These are phyloP conservation scores for Platycnemis pennipes DNA, from an alignment of 2,888 invertebrate genomes.

Conservation along the genomic window DNA sequence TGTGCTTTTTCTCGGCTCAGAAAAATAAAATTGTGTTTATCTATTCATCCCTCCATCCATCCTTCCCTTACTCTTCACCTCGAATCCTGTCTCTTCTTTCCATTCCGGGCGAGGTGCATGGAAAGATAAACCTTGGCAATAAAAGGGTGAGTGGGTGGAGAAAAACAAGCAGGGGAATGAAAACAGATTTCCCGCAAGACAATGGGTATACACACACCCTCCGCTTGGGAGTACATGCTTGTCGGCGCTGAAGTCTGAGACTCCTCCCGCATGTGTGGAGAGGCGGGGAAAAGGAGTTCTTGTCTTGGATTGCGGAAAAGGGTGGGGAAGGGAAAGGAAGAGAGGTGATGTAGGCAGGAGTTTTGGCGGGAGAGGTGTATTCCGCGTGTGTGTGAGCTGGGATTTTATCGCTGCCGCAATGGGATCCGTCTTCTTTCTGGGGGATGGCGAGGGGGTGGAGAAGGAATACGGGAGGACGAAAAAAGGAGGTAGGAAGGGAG, in stretches of 20 bases:
- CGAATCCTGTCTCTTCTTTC: too few species aligned
- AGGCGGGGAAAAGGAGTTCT: background rate
- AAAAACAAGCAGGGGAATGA: background rate
- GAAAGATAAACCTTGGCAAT: background rate
- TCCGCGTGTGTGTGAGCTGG: background rate
- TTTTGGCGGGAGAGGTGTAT: background rate
- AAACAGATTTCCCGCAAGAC: background rate
- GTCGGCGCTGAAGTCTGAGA: background rate
- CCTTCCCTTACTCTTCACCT: too few species aligned
- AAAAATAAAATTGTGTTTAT: too few species aligned
- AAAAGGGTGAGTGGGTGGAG: background rate
- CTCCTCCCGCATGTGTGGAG: background rate
- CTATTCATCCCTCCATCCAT: too few species aligned
- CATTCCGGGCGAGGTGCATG: background rate
- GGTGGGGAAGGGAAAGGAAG: background rate
- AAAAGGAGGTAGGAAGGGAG: too few species aligned
- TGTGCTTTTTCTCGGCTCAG: too few species aligned
- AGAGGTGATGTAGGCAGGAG: background rate
- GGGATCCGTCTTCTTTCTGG: conserved; percentile 8
- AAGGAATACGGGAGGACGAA: background rate
- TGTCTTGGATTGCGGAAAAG: background rate
- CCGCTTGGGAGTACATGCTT: background rate
- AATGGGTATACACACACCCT: background rate
- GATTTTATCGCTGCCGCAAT: background rate
- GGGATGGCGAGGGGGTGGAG: background rate